These are phyloP conservation scores for Limnothrissa miodon DNA, from an alignment of 2,113 vertebrate genomes.

Conservation along the genomic window DNA sequence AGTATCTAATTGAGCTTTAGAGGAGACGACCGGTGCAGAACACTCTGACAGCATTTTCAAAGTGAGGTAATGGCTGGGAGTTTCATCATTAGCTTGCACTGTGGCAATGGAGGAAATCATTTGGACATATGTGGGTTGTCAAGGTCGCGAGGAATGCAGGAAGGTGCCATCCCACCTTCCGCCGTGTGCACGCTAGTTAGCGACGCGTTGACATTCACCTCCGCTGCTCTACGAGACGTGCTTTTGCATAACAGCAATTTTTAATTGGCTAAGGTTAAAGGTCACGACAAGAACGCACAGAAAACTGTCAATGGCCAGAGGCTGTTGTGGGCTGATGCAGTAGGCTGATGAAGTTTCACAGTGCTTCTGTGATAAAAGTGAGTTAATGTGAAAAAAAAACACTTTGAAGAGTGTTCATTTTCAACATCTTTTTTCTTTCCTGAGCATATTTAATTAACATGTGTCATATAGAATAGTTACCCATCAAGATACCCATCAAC, in stretches of 20 bases:
- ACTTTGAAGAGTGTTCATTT: too few species aligned
- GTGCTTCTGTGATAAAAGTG: not conserved
- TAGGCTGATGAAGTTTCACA: not conserved
- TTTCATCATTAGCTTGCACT: not conserved
- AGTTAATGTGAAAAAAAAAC: not conserved
- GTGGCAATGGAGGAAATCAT: not conserved
- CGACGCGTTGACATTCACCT: not conserved
- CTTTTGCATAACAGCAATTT: not conserved
- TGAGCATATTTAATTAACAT: not conserved
- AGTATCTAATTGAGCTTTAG: not conserved
- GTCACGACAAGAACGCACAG: not conserved
- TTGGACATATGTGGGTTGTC: not conserved
- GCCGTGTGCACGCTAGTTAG: not conserved
- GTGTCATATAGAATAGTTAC: not conserved
- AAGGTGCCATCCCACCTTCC: not conserved
- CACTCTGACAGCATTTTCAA: not conserved
- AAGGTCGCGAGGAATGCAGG: not conserved
- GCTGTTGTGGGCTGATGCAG: not conserved
- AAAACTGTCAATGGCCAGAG: not conserved
- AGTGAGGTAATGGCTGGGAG: not conserved
- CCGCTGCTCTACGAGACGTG: not conserved
- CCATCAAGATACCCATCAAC: not conserved
- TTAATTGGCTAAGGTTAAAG: constrained; percentile 1
- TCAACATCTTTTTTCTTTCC: too few species aligned
- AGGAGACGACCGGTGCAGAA: not conserved